phyloP scores from a whole-genome alignment of 2,113 vertebrate species.

The Leiothrix lutea region DNA sequence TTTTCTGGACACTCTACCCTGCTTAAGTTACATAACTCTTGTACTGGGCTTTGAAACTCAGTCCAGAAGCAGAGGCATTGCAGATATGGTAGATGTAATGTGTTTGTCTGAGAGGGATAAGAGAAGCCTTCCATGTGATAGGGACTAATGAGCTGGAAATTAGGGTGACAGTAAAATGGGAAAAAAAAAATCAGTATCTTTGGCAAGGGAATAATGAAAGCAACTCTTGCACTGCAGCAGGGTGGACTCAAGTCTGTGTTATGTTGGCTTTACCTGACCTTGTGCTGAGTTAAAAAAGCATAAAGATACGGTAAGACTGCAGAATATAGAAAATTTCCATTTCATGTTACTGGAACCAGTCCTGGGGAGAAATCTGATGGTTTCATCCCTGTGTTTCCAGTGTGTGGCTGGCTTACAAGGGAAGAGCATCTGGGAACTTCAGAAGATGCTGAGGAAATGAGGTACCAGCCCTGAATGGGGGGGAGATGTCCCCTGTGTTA shows the following conservation, averaged over 20 bases:
- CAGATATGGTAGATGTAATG: not conserved
- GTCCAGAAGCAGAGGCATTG: not conserved
- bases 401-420: not conserved
- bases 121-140: not conserved
- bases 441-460: not conserved
- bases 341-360: not conserved
- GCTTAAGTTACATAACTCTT: not conserved
- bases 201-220: not conserved
- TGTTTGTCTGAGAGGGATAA: not conserved
- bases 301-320: not conserved
- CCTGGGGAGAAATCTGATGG: not conserved
- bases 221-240: not conserved
- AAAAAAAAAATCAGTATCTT: not conserved
- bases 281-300: not conserved
- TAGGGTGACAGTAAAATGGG: not conserved
- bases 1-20: not conserved
- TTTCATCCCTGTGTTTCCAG: not conserved
- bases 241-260: not conserved
- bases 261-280: not conserved
- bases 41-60: not conserved
- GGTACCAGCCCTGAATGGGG: not conserved
- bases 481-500: not conserved
- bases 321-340: not conserved
- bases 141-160: not conserved
- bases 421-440: not conserved